phyloP scores from a whole-genome alignment of 2,113 vertebrate genomes.

The Aspidoscelis tigris region DNA sequence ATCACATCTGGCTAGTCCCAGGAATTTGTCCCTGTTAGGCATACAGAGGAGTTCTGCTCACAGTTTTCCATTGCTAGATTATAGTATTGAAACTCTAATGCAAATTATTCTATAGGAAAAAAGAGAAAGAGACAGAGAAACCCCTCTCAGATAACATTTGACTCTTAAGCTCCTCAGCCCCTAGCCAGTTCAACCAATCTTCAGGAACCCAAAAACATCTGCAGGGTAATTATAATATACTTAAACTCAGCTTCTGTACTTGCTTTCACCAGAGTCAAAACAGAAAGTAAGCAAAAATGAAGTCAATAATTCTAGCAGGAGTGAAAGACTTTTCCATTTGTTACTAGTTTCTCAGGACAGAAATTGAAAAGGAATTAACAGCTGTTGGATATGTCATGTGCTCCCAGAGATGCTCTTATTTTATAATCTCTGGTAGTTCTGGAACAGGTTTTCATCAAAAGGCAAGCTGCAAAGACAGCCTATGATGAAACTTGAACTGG shows the following conservation, averaged over 20 bases:
- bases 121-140: no score
- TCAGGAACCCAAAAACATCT: no score
- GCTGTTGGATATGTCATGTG: neutral
- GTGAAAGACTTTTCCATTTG: conserved; percentile 1
- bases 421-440: neutral
- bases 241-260: conserved; percentile 21
- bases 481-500: neutral
- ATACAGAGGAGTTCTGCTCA: neutral
- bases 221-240: no score
- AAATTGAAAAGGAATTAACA: conserved; percentile 22
- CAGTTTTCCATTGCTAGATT: neutral
- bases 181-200: no score
- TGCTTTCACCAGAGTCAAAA: conserved; percentile 23
- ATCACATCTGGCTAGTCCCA: neutral
- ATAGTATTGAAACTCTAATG: neutral
- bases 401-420: neutral
- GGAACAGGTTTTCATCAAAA: neutral
- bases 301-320: conserved; percentile 26
- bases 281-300: conserved; percentile 28
- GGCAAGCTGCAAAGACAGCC: neutral
- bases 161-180: no score
- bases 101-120: conserved; percentile 8
- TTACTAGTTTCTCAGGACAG: conserved; percentile 21
- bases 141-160: no score
- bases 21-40: no score